These are phyloP conservation scores for Taenioides sp. DNA, from an alignment of 2,797 vertebrate species.

Conservation along the genomic window DNA sequence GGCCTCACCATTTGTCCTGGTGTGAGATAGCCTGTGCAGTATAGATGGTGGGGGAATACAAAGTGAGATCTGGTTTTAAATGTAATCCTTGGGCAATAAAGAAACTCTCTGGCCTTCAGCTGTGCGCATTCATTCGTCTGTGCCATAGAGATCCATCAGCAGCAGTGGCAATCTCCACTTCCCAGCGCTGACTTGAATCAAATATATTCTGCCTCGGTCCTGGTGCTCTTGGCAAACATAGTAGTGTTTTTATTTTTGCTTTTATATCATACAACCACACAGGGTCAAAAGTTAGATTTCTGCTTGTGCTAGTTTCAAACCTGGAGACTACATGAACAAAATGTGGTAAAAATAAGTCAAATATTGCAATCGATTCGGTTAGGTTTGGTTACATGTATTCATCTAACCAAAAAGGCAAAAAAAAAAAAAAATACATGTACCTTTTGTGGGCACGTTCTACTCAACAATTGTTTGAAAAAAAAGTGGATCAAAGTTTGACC, in stretches of 20 bases:
- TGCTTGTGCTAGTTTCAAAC: background rate
- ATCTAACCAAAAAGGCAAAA: no score
- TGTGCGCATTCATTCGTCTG: constrained; percentile 61
- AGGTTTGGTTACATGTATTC: no score
- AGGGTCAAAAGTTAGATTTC: background rate
- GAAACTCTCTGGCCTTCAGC: constrained; percentile 75
- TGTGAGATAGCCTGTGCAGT: constrained; percentile 61
- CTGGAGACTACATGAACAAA: background rate
- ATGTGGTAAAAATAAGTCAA: background rate
- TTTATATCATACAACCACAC: constrained; percentile 55
- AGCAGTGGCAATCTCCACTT: constrained; percentile 55
- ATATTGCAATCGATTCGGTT: background rate
- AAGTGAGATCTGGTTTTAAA: constrained; percentile 76
- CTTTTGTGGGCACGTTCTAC: no score
- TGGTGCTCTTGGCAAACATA: constrained; percentile 49
- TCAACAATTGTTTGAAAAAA: no score
- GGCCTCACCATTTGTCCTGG: constrained; percentile 65
- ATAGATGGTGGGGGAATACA: constrained; percentile 75
- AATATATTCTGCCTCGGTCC: constrained; percentile 54
- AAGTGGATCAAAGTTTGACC: no score
- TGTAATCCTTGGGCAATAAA: constrained; percentile 77
- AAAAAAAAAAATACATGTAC: no score
- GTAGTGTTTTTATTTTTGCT: constrained; percentile 25
- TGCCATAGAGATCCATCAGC: constrained; percentile 71
- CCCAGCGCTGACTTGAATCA: constrained; percentile 64